Base-by-base conservation (phyloP, 2,888 invertebrate species). In the Clitarchus hookeri region DNA sequence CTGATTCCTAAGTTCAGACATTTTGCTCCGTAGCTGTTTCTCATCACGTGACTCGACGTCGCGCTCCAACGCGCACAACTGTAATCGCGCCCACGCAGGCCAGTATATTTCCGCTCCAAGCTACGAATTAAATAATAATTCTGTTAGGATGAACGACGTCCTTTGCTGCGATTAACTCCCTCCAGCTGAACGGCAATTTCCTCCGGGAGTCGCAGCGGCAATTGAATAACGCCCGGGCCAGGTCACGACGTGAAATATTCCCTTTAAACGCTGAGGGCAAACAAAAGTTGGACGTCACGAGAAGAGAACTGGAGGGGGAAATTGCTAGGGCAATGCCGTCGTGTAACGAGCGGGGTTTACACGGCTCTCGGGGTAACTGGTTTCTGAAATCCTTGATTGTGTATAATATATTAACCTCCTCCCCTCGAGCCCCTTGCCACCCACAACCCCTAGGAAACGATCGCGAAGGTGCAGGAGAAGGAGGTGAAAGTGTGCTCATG, bases 71-170 rank as follows among this genome's bases (percentile, higher is more conserved):
- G 16, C 11, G 65, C 65, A 65, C 11, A 19, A 16, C 11, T 16
- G 65, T 65, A 16, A 65, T 23, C 65, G 19, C 65, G 8, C 16
- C 65, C 65, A 19, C 65, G n/a, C 65, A n/a, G 65, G 65, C 65
- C 65, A n/a, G 65, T 65, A 23, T 65, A 65, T 65, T 65, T 65
- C 8, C 65, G 19, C n/a, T 16, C 65, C 8, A n/a, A 65, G 65
- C 65, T 23, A 65, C 65, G 65, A 65, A 65, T 65, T 65, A 65
- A 65, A 65, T 65, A 65, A 65, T 65, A 65, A 65, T 65, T 65
- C 65, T 65, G 65, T 65, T 65, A 65, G 65, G 19, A 65, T 11
- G n/a, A 23, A 65, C 65, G 65, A 65, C 65, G 19, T 65, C n/a
- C 65, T 65, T 36, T n/a, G 6, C 23, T 9, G n/a, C n/a, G 65